Evolutionary conservation across 2,113 vertebrate species (phyloP), one percentile per base, ranked within the genome.

Genomic region (Nothocercus julius): DNA sequence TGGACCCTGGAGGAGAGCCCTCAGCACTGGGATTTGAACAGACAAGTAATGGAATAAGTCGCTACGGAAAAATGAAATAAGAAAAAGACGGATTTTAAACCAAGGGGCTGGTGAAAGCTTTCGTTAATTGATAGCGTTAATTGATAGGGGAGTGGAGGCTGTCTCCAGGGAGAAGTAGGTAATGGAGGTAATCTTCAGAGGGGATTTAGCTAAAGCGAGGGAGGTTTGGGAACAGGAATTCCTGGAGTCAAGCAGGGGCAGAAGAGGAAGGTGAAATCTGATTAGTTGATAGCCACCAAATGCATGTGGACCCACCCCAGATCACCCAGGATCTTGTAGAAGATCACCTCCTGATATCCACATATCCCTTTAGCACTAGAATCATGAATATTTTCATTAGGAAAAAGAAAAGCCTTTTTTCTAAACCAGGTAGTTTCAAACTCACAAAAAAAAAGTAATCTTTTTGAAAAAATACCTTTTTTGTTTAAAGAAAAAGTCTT

Each of bases 131-230:
- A 92, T 76, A 95, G 89, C 81, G 49, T 49, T 49, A 49, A 49
- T 49, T 49, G 20, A 49, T 49, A 73, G 75, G 89, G 81, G 90
- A 84, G 83, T 90, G 62, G 70, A 95, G 76, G 53, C 74, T 95
- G 94, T 94, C 89, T 95, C 91, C 10, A 0, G 74, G 86, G 94
- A 93, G 86, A 92, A 89, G 94, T 12, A 89, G 83, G 93, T 95
- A 90, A 89, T 61, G 80, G 54, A 97, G 94, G 95, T 95, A 96
- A 96, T 97, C 94, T 94, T 91, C 91, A 89, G 92, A 96, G 94
- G 94, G 91, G 89, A 96, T 97, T 96, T 97, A 84, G 81, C 92
- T 97, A 86, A 95, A 92, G 83, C 82, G 72, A 62, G 32, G 51
- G 77, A 96, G 83, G 58, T 77, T 90, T 78, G 89, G 84, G 91